Base-by-base conservation (phyloP, 2,797 vertebrate species). In the Brachymystax lenok region DNA sequence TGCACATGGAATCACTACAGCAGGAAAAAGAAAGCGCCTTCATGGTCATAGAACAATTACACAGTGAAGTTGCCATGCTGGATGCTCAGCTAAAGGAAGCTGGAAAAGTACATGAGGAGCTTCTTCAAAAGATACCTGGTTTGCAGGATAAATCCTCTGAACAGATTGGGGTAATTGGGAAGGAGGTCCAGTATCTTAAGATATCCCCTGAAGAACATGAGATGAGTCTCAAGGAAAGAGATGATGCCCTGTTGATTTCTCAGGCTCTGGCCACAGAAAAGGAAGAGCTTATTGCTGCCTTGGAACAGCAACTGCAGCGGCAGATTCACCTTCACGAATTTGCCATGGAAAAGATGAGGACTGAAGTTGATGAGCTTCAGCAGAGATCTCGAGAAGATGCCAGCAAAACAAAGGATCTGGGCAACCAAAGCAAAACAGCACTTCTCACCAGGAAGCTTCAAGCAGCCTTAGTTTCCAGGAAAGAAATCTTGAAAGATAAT, bases 381-480 rank as follows among this genome's bases (percentile, higher is more conserved):
- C 81, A 79, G 66, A 92, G 75, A 78, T 88, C 93, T 56, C 86
- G 67, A 74, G 88, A 87, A 54, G 90, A 93, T 2, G 76, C 85
- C 50, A 77, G 69, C 54, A 89, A 82, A 79, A 74, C 46, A 2
- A 92, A 79, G 27, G 89, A 93, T 33, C 91, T 73, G 75, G 79
- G 89, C 27, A 84, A 66, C 66, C 85, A 86, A 67, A 82, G 30
- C 77, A 92, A 91, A 86, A 75, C 80, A 17, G 87, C 92, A 27
- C 93, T 85, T 28, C 84, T 96, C 0, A 95, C 95, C 3, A 95
- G 93, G 84, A 98, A 96, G 69, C 87, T 97, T 16, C 96, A 97
- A 69, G 96, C 96, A 0, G 96, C 96, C 76, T 90, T 98, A 73
- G 89, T 96, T 78, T 96, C 95, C 0, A 94, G 96, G 67, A 98